Evolutionary conservation across 1,140 invertebrate genomes (phyloP).

Genomic region (Contarinia nasturtii): DNA sequence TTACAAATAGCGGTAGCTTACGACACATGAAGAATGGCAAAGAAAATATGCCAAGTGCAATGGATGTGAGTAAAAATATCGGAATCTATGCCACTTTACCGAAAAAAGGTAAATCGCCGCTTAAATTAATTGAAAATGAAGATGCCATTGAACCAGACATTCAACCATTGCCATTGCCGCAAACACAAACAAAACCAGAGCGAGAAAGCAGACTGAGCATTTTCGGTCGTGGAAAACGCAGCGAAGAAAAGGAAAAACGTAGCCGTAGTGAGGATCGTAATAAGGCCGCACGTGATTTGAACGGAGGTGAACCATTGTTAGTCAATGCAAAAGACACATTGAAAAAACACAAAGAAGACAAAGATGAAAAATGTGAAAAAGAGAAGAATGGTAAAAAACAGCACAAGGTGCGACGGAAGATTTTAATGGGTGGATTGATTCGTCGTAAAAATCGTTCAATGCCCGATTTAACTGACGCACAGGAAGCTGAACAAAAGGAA

Average conservation of each 20-base stretch:
- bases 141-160: slow-evolving; percentile 42
- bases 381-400: slow-evolving; percentile 73
- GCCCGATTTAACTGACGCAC: slow-evolving; percentile 69
- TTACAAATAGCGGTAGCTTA: background rate
- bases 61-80: slow-evolving; percentile 39
- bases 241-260: slow-evolving; percentile 57
- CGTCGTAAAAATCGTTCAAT: slow-evolving; percentile 75
- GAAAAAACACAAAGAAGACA: slow-evolving; percentile 41
- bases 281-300: slow-evolving; percentile 43
- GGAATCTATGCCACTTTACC: slow-evolving; percentile 82
- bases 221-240: slow-evolving; percentile 41
- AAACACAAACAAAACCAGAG: slow-evolving; percentile 12
- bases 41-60: slow-evolving; percentile 36
- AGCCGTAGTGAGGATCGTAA: slow-evolving; percentile 66
- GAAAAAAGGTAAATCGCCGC: slow-evolving; percentile 57
- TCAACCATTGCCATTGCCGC: slow-evolving; percentile 15
- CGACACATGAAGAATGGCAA: slow-evolving; percentile 33
- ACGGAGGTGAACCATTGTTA: slow-evolving; percentile 34
- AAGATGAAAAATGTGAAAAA: slow-evolving; percentile 38
- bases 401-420: slow-evolving; percentile 71
- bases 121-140: slow-evolving; percentile 35
- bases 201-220: slow-evolving; percentile 36
- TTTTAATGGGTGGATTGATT: slow-evolving; percentile 76
- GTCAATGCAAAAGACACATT: slow-evolving; percentile 31
- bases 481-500: slow-evolving; percentile 29